Base-by-base conservation (phyloP, 2,888 invertebrate genomes). In the Eupithecia pulchellata region DNA sequence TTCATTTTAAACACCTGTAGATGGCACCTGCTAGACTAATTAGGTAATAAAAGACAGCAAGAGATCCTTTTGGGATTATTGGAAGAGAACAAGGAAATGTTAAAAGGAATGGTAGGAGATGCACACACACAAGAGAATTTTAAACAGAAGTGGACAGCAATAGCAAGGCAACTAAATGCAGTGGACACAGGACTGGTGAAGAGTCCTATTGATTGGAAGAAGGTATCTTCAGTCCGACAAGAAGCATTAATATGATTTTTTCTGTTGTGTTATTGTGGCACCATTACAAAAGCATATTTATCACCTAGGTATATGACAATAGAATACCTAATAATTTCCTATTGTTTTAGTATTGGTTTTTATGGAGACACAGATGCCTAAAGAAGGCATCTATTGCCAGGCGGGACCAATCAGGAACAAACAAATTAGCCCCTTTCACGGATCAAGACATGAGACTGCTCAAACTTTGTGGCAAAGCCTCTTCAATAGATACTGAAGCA, bases 331-430 rank as follows among this genome's bases (percentile, higher is more conserved):
- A 55, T 25, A 2, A 27, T 27, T 39, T 39, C 55, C n/a, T 13
- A 13, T 55, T 55, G 55, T 55, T 55, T 27, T 14, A 55, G 55
- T 55, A 55, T 27, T 55, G 55, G 55, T 55, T 55, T 55, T 55
- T 55, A 55, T 55, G 55, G 55, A 55, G 55, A 55, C 55, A 55
- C 27, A 55, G 55, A 27, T 27, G 55, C 14, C 4, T 55, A 25
- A 55, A 55, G 27, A 55, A 55, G 29, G 55, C 55, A 13, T 25
- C 55, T 55, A 27, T 27, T 29, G 27, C 14, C 25, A 55, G 14
- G 14, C 55, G 55, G 27, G 25, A 27, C 14, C 55, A 55, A 55
- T 14, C 55, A 55, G 55, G 29, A 27, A 27, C 55, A 55, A 55
- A 55, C 27, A 55, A 55, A 27, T 14, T 55, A 29, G 55, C 55